Base-by-base conservation (phyloP, 2,888 invertebrate species). In the Philaethria dido region DNA sequence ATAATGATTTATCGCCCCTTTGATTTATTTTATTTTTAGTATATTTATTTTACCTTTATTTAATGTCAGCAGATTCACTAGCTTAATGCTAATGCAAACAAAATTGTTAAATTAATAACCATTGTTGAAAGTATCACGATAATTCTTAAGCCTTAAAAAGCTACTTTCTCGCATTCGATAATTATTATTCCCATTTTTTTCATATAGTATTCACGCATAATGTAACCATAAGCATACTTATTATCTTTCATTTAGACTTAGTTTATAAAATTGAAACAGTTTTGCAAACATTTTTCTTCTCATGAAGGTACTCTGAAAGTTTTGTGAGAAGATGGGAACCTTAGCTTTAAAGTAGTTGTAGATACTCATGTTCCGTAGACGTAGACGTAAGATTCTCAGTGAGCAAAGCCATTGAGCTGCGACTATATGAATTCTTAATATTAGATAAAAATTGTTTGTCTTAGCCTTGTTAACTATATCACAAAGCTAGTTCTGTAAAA, bases 271-370 rank as follows among this genome's bases (percentile, higher is more conserved):
- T 77, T 80, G 80, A 71, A 89, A 92, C 92, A 91, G 91, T 92
- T 92, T 89, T 92, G 92, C 92, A 92, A 92, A 92, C 92, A 92
- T 90, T 92, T 92, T 92, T 92, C 91, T 92, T 88, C 89, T 91
- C 88, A 89, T 89, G 82, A 89, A 88, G 87, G 87, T 87, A 88
- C 87, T 87, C 84, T 87, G 85, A 89, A 91, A 88, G 89, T 90
- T 91, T 88, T 89, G 86, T 89, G 88, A 89, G 87, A 88, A 90
- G 88, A 88, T 87, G 83, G 85, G 82, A 88, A 86, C 83, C 82
- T 79, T 89, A 90, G 90, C 89, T 88, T 89, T 83, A 86, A 73
- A 80, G 89, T 92, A 91, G 90, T 77, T 78, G 87, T 91, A 89
- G 88, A 78, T 74, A 79, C 74, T 82, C 84, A 87, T 89, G 78